Evolutionary conservation across 92 coral and sea anemone genomes (phyloP), one percentile per base, ranked within the genome.

Genomic region (Phenganax marumi): DNA sequence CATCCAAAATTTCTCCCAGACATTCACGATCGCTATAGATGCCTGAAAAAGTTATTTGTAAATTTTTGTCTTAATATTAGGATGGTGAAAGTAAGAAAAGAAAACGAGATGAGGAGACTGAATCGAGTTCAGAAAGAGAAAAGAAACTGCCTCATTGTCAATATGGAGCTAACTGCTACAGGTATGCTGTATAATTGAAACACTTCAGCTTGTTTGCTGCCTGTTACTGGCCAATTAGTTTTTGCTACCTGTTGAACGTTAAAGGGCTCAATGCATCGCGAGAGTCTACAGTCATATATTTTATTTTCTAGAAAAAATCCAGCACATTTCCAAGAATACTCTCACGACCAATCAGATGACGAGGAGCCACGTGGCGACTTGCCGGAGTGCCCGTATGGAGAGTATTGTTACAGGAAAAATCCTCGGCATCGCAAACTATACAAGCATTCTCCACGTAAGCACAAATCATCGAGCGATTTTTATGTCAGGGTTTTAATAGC

Each of bases 361-460:
- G 62, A 60, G 6, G 66, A 75, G 25, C 26, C 60, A 12, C 70
- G 10, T 12, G 70, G 26, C 21, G 85, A 83, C 52, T 80, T 83
- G 81, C 95, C 90, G 6, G 91, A 89, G 8, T 92, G 97, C 73
- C 95, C 97, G 23, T 94, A 92, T 66, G 98, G 98, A 18, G 82
- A 90, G 22, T 80, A 77, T 49, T 94, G 98, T 80, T 92, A 89
- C 86, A 84, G 98, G 55, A 77, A 24, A 48, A 94, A 94, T 65
- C 88, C 91, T 10, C 91, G 89, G 52, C 98, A 94, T 88, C 88
- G 75, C 70, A 86, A 76, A 61, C 95, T 92, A 25, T 94, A 79
- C 88, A 88, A 73, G 81, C 98, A 94, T 74, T 77, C 91, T 0
- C 81, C 84, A 8, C 89, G 93, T 87, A 75, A 43, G 91, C 8